Evolutionary conservation across 30 jellyfish, hydroid and myxozoan genomes (phyloP).

Genomic region (Aurelia aurita): DNA sequence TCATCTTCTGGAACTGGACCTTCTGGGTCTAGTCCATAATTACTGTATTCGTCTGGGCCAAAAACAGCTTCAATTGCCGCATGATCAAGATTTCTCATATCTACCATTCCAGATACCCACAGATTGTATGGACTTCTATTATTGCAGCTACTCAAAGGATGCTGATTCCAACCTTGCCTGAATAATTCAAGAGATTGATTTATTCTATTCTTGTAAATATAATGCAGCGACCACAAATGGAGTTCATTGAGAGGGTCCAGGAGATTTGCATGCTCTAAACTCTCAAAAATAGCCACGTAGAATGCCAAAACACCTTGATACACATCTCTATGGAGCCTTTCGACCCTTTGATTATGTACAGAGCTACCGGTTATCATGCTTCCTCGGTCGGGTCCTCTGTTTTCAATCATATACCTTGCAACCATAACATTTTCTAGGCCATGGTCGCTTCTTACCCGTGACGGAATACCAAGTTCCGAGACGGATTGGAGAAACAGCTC

Average conservation of each 20-base stretch:
- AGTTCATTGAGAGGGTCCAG: neutral
- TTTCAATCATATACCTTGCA: too few relatives aligned
- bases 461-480: conserved; percentile 15
- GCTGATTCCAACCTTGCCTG: neutral
- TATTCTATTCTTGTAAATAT: neutral
- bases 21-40: neutral
- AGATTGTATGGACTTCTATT: neutral
- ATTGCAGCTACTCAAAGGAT: neutral
- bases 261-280: neutral
- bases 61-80: neutral
- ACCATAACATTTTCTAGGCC: too few relatives aligned
- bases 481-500: conserved; percentile 6
- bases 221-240: neutral
- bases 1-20: neutral
- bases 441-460: too few relatives aligned
- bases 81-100: neutral
- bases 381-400: neutral
- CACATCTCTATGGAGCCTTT: neutral
- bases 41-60: neutral
- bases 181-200: neutral
- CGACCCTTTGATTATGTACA: too few relatives aligned
- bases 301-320: neutral
- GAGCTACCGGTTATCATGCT: neutral
- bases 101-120: neutral
- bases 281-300: neutral